Evolutionary conservation across 2,888 invertebrate genomes (phyloP).

Genomic region (Melangyna quadrimaculata): DNA sequence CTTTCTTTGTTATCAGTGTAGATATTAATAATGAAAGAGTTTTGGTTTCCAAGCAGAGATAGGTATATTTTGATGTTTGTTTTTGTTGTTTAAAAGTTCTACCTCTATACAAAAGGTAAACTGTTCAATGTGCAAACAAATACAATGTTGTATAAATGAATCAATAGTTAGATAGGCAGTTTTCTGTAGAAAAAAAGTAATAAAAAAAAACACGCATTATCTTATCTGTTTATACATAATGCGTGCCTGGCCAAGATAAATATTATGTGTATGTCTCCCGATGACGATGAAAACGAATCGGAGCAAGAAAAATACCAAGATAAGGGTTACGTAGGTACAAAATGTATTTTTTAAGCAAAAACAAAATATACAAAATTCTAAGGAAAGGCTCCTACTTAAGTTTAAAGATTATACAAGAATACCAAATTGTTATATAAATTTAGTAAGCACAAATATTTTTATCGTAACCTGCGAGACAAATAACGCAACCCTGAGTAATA

Average conservation of each 20-base stretch:
- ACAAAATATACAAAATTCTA: not conserved
- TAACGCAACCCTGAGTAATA: too few relatives aligned
- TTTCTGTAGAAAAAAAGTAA: not conserved
- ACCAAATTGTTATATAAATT: too few relatives aligned
- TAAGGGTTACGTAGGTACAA: not conserved
- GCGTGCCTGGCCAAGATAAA: conserved; percentile 1
- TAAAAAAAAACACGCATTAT: not conserved
- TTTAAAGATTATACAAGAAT: too few relatives aligned
- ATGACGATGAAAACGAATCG: not conserved
- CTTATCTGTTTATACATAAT: conserved; percentile 19
- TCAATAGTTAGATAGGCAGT: not conserved
- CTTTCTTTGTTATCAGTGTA: not conserved
- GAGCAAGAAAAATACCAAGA: not conserved
- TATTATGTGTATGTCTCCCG: not conserved
- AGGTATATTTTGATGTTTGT: not conserved
- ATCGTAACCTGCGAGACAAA: too few relatives aligned
- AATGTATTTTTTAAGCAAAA: not conserved
- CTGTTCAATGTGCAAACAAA: conserved; percentile 12
- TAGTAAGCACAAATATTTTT: too few relatives aligned
- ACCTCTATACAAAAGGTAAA: not conserved
- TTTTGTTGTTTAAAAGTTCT: conserved; percentile 1
- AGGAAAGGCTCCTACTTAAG: too few relatives aligned
- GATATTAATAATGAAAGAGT: not conserved
- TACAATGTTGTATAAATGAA: not conserved
- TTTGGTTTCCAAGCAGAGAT: not conserved